Base-by-base conservation (phyloP, 2,888 invertebrate genomes). In the Dasypolia templi region DNA sequence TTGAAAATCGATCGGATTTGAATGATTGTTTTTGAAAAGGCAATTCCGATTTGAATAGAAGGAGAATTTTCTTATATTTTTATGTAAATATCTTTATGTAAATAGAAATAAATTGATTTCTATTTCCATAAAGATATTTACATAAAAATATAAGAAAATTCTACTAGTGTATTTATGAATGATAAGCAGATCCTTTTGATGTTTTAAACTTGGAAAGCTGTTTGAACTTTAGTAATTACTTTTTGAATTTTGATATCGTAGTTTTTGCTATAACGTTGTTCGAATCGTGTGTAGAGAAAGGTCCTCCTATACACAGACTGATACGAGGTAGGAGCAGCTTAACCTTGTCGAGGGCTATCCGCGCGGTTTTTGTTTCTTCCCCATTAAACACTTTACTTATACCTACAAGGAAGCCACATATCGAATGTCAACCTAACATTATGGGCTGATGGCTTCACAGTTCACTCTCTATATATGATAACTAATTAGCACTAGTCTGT, bases 1-100 rank as follows among this genome's bases (percentile, higher is more conserved):
- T 70, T 65, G n/a, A 74, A 65, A 72, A 62, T 65, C 58, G 53
- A 72, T 67, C 53, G 29, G 59, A 59, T 79, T 73, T 75, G 65
- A 79, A 76, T 35, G 17, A 68, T 77, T 80, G 58, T 68, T 70
- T 83, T 83, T 62, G 61, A 75, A 83, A 56, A 55, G 17, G 19
- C 49, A 75, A 73, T 71, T 32, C 35, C 17, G 44, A 67, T 64
- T 32, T 17, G 35, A 67, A 59, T 75, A 19, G 26, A 59, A 39
- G 14, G 35, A 55, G 32, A 53, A 39, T 62, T 59, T 51, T 51
- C 35, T 35, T 59, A 67, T 58, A 61, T 80, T 64, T 55, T 12
- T 44, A 81, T 65, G 66, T 56, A 58, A 81, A 82, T 74, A 51
- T 79, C n/a, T 46, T 32, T 59, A 67, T 49, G 53, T 56, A 53